These are phyloP conservation scores for Illadopsis cleaveri DNA, from an alignment of 2,113 vertebrate species.

Conservation along the genomic window DNA sequence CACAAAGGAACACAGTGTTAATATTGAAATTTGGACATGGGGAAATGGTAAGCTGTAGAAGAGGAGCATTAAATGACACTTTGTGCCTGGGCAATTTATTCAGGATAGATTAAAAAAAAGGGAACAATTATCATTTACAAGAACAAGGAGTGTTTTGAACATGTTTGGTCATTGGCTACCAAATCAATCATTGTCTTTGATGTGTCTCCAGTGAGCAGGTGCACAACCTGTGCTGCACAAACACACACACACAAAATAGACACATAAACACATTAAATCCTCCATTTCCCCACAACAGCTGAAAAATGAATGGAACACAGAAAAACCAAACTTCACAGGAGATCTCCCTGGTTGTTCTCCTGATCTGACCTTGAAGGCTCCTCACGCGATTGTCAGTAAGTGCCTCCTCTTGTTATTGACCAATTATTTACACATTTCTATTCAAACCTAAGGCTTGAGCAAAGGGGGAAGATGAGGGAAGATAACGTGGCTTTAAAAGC, in stretches of 20 bases:
- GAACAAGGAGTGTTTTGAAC: neutral
- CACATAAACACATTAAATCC: neutral
- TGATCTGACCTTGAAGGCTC: neutral
- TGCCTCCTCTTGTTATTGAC: neutral
- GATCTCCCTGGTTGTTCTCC: neutral
- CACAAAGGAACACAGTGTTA: conserved; percentile 40
- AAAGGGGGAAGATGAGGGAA: neutral
- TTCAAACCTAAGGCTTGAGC: neutral
- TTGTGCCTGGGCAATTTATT: neutral
- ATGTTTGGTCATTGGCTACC: neutral
- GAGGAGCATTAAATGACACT: conserved; percentile 13
- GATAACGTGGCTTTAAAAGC: neutral
- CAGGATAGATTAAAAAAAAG: neutral
- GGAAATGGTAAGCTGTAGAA: neutral
- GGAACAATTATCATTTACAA: neutral
- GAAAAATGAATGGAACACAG: neutral
- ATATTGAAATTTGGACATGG: conserved; percentile 42
- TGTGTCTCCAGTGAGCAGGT: accelerated
- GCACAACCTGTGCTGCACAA: neutral
- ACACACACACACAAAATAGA: neutral
- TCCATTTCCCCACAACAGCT: neutral
- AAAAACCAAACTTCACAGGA: neutral
- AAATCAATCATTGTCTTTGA: neutral
- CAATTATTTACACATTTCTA: neutral
- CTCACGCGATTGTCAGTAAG: neutral